Conservation (phyloP, 1,140 invertebrate genomes). For the Antheraea pernyi region DNA sequence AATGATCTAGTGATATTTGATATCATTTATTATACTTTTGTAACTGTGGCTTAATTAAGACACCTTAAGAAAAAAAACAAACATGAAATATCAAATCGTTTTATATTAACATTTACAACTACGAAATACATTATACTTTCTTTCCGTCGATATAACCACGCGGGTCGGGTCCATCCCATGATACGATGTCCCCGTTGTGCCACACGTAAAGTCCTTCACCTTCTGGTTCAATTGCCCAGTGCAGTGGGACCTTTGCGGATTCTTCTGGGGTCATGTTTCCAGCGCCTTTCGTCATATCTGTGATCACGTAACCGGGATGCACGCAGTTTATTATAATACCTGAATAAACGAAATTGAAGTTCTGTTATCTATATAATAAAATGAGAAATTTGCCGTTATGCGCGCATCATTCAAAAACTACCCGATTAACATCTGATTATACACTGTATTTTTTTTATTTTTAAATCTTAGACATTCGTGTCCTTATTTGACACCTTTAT, state of each 20-base stretch:
- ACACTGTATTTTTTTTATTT: no score
- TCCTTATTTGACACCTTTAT: no score
- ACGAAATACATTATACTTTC: not conserved
- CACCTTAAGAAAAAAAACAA: not conserved
- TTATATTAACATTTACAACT: not conserved
- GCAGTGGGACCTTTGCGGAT: constrained; percentile 62
- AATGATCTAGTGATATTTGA: no score
- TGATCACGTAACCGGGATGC: constrained; percentile 85
- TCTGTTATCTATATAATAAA: no score
- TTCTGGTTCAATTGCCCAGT: constrained; percentile 34
- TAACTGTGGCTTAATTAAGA: no score
- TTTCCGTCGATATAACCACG: constrained; percentile 59
- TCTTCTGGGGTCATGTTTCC: constrained; percentile 83
- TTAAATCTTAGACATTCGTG: no score
- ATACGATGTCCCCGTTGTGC: constrained; percentile 48
- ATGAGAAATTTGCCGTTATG: no score
- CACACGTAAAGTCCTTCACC: constrained; percentile 50
- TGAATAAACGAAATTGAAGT: constrained; percentile 41
- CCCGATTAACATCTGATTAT: no score
- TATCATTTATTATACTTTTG: no score
- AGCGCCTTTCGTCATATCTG: constrained; percentile 86
- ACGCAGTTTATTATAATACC: constrained; percentile 83
- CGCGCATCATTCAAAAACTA: no score
- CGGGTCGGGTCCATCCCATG: constrained; percentile 63
- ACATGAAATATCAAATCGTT: not conserved